These are phyloP conservation scores for Silurus lanzhouensis DNA, from an alignment of 2,797 vertebrate species.

Conservation along the genomic window DNA sequence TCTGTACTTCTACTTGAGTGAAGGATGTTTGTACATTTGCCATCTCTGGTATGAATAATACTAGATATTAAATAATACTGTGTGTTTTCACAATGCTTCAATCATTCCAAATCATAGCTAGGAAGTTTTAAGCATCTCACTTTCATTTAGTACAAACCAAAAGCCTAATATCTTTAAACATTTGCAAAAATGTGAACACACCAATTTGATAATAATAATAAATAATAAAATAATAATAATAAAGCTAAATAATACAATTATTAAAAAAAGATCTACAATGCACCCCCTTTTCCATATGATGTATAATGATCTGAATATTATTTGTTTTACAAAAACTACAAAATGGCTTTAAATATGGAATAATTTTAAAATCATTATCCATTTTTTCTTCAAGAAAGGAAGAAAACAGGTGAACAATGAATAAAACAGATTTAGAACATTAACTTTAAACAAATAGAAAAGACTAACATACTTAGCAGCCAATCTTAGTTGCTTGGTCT, in stretches of 20 bases:
- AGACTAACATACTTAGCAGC: neutral
- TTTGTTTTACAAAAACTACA: too few species aligned
- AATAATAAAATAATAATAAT: too few species aligned
- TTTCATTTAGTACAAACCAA: neutral
- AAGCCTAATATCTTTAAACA: neutral
- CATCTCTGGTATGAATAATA: neutral
- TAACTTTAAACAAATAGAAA: neutral
- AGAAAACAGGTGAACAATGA: neutral
- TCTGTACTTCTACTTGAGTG: too few species aligned
- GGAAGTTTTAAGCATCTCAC: neutral
- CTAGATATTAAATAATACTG: neutral
- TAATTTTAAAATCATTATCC: too few species aligned
- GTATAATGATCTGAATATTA: too few species aligned
- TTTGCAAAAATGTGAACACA: neutral
- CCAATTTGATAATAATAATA: too few species aligned
- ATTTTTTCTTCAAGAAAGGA: neutral
- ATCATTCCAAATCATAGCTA: neutral
- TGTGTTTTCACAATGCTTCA: neutral
- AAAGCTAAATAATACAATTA: too few species aligned
- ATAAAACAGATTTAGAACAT: neutral
- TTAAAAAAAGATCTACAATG: too few species aligned
- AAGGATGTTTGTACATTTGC: too few species aligned
- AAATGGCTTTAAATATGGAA: too few species aligned
- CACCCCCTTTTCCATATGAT: too few species aligned
- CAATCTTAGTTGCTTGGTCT: constrained; percentile 7